Conservation (phyloP, 2,113 vertebrate species). For the Atlantisia rogersi region DNA sequence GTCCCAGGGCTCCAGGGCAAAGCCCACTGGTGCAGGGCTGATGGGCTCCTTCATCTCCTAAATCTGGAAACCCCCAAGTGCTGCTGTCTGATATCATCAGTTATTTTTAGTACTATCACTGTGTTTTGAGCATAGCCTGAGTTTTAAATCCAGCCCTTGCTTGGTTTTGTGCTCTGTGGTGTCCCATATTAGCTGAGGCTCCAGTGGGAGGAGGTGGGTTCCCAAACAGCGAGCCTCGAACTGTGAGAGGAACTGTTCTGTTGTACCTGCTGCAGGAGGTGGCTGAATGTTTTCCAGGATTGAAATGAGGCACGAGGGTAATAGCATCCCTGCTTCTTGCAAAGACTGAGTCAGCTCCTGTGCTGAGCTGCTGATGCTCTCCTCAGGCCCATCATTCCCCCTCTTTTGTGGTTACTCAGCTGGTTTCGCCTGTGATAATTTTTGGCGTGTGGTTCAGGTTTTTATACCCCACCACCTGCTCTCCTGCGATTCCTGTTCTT, state of each 20-base stretch:
- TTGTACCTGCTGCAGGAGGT: not conserved
- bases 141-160: not conserved
- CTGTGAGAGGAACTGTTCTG: accelerated
- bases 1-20: not conserved
- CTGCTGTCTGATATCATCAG: not conserved
- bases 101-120: not conserved
- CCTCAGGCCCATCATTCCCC: not conserved
- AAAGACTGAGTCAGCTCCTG: not conserved
- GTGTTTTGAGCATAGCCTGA: not conserved
- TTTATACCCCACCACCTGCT: not conserved
- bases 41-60: not conserved
- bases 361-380: too few relatives aligned
- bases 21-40: accelerated
- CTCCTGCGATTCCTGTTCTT: not conserved
- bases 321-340: not conserved
- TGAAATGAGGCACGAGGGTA: not conserved
- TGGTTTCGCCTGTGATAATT: not conserved
- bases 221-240: accelerated
- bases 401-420: not conserved
- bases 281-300: not conserved
- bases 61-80: not conserved
- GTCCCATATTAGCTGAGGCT: not conserved
- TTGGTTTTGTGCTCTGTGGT: not conserved
- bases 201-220: accelerated
- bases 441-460: not conserved